Base-by-base conservation (phyloP, 1,140 invertebrate genomes). In the Spodoptera litura region DNA sequence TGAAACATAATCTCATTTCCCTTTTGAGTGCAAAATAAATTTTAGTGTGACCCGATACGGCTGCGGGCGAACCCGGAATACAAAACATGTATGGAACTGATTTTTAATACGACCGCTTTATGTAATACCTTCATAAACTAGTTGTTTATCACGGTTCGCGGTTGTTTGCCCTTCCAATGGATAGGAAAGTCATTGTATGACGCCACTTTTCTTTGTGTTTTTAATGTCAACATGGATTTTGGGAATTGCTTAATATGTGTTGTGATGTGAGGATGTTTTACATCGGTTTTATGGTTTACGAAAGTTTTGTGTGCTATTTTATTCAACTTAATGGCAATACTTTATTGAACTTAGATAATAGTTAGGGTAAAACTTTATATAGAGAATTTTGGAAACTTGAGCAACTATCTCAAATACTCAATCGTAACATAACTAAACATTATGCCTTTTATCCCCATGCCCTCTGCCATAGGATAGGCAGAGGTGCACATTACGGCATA, bases 1-100 rank as follows among this genome's bases (percentile, higher is more conserved):
- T 82, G 80, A 85, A 87, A 86, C 80, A 85, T 89, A 89, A 87
- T 87, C 82, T 78, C 82, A 85, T 88, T 88, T 87, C 80, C 80
- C 78, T 82, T 83, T 81, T 79, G 80, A 85, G 82, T 81, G 82
- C 53, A 79, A 85, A 87, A 84, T 82, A 83, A 85, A 86, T 87
- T 88, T 86, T 86, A 81, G 84, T 87, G 56, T 84, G 78, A 74
- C 66, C 75, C 79, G 76, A 83, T 80, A 78, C 78, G 15, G 51
- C 76, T 51, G 56, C 56, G 52, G 62, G 38, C 15, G 58, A 56
- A 68, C 68, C 73, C 72, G 61, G 81, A 83, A 83, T 85, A 82
- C 81, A 71, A 68, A 74, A 25, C 61, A 73, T 76, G 55, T 78
- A 71, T 61, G 62, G 5, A 66, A 49, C 62, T 66, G 71, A 74